Evolutionary conservation across 2,113 vertebrate species (phyloP).

Genomic region (Chascanopsetta lugubris): DNA sequence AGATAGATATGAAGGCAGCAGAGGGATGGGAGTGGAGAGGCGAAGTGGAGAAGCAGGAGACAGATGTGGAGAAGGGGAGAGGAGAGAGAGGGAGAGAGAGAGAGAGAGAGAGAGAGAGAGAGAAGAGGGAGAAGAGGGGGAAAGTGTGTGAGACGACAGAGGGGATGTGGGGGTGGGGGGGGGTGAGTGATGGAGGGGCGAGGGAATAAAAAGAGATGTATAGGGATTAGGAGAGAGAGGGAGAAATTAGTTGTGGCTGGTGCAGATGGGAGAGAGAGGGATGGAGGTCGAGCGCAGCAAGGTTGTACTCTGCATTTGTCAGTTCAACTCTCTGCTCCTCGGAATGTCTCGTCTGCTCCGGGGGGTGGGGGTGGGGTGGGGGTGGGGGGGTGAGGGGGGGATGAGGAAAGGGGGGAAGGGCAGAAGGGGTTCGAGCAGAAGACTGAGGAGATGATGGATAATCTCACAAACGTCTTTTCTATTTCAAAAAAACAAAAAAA

Average conservation of each 20-base stretch:
- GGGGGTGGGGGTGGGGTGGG: no score
- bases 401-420: no score
- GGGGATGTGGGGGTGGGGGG: background rate
- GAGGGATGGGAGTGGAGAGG: slow-evolving; percentile 62
- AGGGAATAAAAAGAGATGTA: slow-evolving; percentile 64
- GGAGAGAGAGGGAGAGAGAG: slow-evolving; percentile 29
- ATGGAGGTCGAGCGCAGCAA: slow-evolving; percentile 41
- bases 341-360: slow-evolving; percentile 34
- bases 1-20: slow-evolving; percentile 63
- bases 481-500: no score
- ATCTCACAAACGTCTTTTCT: background rate
- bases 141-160: background rate
- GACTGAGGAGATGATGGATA: background rate
- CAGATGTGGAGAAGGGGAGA: slow-evolving; percentile 43
- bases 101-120: background rate
- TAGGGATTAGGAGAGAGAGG: slow-evolving; percentile 45
- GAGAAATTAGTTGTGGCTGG: slow-evolving; percentile 55
- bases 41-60: slow-evolving; percentile 23
- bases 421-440: background rate
- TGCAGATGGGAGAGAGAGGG: slow-evolving; percentile 48
- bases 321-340: slow-evolving; percentile 29
- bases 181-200: slow-evolving; percentile 51
- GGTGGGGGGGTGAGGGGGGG: no score
- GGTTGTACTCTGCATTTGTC: slow-evolving; percentile 67
- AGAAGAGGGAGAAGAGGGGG: background rate